phyloP scores from a whole-genome alignment of 2,888 invertebrate species.

The Acanthosepion lycidas region DNA sequence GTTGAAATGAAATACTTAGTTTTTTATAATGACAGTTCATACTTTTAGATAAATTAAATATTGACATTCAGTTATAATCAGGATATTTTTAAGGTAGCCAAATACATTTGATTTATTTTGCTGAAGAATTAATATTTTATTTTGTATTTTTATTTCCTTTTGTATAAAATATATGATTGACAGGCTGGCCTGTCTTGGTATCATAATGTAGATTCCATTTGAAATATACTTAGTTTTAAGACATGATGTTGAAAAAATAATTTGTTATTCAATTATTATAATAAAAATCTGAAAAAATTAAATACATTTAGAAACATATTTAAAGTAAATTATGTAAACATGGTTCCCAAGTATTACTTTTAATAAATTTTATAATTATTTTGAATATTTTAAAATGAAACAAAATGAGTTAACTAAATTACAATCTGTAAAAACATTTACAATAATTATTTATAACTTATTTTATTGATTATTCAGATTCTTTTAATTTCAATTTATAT shows the following conservation, averaged over 20 bases:
- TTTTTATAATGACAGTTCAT: background rate
- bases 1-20: background rate
- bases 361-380: background rate
- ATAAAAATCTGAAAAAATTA: background rate
- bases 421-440: background rate
- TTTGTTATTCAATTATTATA: background rate
- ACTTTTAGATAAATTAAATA: background rate
- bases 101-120: background rate
- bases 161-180: slow-evolving; percentile 10
- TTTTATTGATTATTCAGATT: background rate
- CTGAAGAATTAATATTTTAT: background rate
- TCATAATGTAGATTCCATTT: background rate
- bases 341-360: background rate
- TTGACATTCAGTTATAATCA: background rate
- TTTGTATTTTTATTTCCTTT: background rate
- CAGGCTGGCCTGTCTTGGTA: slow-evolving; percentile 36
- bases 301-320: background rate
- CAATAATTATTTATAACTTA: background rate
- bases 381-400: background rate
- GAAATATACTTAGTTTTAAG: background rate
- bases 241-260: background rate
- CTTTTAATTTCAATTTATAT: background rate
- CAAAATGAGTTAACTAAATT: background rate
- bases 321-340: background rate
- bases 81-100: too few relatives aligned